Evolutionary conservation across 2,113 vertebrate species (phyloP).

Genomic region (Paralichthys olivaceus): DNA sequence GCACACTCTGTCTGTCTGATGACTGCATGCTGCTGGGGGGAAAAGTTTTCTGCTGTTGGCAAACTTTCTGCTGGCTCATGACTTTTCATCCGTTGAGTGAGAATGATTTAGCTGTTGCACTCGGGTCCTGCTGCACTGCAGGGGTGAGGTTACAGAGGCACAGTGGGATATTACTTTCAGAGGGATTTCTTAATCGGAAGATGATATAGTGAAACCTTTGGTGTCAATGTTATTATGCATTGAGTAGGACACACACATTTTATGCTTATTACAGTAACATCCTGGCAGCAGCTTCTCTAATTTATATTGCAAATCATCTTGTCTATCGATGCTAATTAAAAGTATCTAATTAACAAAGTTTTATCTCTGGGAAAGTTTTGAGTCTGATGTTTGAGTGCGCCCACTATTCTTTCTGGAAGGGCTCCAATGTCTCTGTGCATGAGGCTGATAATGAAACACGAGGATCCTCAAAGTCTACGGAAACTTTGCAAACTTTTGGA

Average conservation of each 20-base stretch:
- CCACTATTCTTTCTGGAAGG: too few relatives aligned
- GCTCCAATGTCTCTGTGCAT: not conserved
- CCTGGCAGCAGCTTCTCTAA: not conserved
- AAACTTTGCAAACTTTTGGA: not conserved
- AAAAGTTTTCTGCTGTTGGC: not conserved
- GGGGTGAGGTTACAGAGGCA: not conserved
- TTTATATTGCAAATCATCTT: not conserved
- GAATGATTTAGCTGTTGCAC: constrained; percentile 30
- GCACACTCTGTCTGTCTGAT: constrained; percentile 1
- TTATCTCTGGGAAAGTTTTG: not conserved
- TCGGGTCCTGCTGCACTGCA: not conserved
- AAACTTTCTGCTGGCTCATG: constrained; percentile 47
- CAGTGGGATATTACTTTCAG: too few relatives aligned
- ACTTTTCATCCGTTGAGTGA: constrained; percentile 28
- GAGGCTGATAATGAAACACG: not conserved
- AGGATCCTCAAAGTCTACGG: not conserved
- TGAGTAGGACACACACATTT: not conserved
- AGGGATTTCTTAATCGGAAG: not conserved
- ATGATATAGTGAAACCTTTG: not conserved
- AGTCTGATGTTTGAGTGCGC: not conserved
- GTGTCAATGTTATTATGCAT: not conserved
- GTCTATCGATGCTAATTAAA: constrained; percentile 11
- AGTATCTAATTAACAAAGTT: not conserved
- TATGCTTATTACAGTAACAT: not conserved
- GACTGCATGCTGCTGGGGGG: not conserved